These are phyloP conservation scores for Molanna angustata DNA, from an alignment of 2,888 invertebrate genomes.

Conservation along the genomic window DNA sequence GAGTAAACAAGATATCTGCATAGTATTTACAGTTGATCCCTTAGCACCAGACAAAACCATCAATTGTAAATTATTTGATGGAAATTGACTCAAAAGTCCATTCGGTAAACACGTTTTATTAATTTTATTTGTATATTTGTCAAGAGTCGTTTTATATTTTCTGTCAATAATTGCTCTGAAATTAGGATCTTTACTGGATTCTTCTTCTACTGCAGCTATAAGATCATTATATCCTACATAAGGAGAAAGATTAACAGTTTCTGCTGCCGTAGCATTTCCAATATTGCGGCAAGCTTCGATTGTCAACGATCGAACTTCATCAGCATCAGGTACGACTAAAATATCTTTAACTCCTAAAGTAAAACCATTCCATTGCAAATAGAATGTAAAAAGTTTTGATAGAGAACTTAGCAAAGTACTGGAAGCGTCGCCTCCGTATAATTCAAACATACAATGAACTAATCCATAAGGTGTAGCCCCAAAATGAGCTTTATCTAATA, in stretches of 20 bases:
- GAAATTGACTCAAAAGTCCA: conserved; percentile 85
- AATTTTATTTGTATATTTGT: conserved; percentile 85
- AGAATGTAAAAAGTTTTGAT: conserved; percentile 88
- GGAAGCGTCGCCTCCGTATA: conserved; percentile 88
- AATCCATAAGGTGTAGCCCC: conserved; percentile 94
- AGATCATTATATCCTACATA: conserved; percentile 59
- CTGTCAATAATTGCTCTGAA: conserved; percentile 79
- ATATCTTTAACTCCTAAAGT: conserved; percentile 96
- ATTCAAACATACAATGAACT: conserved; percentile 90
- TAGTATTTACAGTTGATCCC: conserved; percentile 95
- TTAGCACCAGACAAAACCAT: conserved; percentile 99
- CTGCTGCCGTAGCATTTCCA: conserved; percentile 63
- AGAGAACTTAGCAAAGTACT: conserved; percentile 82
- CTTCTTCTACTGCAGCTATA: conserved; percentile 65
- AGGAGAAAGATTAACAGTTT: conserved; percentile 66
- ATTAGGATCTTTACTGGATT: conserved; percentile 68
- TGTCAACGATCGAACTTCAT: conserved; percentile 66
- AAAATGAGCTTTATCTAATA: conserved; percentile 95
- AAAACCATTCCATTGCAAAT: conserved; percentile 88
- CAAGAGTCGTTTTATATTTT: conserved; percentile 77
- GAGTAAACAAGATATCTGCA: conserved; percentile 96
- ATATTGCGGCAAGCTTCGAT: conserved; percentile 63
- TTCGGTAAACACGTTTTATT: conserved; percentile 81
- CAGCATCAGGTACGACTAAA: conserved; percentile 70
- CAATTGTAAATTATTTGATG: conserved; percentile 93